Conservation (phyloP, 2,113 vertebrate species). For the Rhinolophus ferrumequinum region DNA sequence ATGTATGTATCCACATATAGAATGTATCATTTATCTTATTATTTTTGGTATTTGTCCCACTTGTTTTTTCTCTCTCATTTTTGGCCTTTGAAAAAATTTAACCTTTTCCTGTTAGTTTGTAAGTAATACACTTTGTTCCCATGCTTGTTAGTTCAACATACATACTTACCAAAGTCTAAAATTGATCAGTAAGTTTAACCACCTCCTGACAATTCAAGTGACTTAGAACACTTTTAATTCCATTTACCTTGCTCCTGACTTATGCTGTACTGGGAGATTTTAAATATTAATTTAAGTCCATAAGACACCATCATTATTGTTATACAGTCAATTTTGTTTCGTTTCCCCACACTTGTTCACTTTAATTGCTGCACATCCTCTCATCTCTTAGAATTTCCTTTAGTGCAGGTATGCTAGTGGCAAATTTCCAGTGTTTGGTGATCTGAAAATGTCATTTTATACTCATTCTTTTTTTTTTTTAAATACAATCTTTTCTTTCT, state of each 20-base stretch:
- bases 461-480: background rate
- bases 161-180: background rate
- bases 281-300: background rate
- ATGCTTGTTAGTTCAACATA: background rate
- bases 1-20: background rate
- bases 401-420: background rate
- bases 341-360: background rate
- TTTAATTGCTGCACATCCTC: background rate
- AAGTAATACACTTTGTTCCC: background rate
- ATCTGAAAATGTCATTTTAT: background rate
- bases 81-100: background rate
- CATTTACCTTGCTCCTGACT: background rate
- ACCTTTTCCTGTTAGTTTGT: conserved; percentile 15
- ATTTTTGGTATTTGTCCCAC: background rate
- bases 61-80: background rate
- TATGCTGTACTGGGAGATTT: background rate
- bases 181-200: background rate
- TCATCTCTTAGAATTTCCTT: background rate
- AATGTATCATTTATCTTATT: background rate
- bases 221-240: background rate
- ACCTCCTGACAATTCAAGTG: background rate
- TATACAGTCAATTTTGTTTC: background rate
- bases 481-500: too few relatives aligned
- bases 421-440: background rate
- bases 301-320: background rate